A percentile compares a stretch with the other conserved stretches of the same genome.
Conservation (phyloP, 92 coral and sea anemone genomes). For the Siderastrea siderea region DNA sequence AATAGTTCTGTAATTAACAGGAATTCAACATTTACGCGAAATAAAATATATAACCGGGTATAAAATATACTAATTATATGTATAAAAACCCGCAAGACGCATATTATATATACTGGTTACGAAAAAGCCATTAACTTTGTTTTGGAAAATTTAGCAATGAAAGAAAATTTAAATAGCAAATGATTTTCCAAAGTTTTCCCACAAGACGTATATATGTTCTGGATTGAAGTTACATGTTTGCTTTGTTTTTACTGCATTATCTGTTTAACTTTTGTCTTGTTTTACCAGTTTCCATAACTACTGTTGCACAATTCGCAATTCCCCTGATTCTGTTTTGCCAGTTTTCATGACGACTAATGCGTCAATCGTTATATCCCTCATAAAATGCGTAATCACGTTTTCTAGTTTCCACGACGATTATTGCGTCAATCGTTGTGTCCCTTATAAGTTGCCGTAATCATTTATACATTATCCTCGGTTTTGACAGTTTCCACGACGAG, state of each 20-base stretch:
- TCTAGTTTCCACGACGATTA: no score
- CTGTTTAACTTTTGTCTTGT: no score
- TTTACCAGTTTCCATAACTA: neutral
- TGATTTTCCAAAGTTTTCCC: neutral
- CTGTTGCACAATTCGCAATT: no score
- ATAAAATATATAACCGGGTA: conserved; percentile 13
- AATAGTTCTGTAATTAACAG: neutral
- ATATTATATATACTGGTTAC: neutral
- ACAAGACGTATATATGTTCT: neutral
- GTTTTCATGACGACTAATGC: no score
- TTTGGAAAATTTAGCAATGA: neutral
- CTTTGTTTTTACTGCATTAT: neutral
- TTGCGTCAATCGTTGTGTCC: no score
- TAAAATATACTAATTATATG: neutral
- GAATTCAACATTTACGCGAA: neutral
- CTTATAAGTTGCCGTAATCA: neutral
- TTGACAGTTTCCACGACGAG: no score
- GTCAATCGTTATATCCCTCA: neutral
- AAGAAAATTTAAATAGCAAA: neutral
- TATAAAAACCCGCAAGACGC: neutral
- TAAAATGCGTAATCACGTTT: no score
- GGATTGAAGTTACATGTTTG: neutral
- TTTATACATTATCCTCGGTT: no score
- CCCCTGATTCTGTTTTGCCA: no score
- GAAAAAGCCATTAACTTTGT: neutral